Percentiles rank a stretch among this genome's conserved stretches.
Conservation (phyloP, 2,797 vertebrate genomes). For the Fratercula arctica region DNA sequence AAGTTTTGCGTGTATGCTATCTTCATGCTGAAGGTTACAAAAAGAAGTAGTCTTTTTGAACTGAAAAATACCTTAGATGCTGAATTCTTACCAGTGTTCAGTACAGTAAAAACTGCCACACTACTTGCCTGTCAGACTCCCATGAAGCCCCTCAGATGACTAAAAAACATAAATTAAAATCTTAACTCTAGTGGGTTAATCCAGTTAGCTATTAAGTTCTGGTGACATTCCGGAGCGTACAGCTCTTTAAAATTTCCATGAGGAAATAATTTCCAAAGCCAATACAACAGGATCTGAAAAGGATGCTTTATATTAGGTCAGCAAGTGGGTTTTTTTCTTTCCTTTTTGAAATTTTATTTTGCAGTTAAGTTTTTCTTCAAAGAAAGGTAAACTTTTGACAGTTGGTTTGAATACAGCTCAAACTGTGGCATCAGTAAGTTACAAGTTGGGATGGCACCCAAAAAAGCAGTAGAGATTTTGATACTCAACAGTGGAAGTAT, state of each 20-base stretch:
- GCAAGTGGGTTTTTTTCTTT: background rate
- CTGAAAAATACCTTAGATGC: background rate
- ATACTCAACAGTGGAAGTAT: background rate
- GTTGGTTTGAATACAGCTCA: background rate
- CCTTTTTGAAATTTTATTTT: background rate
- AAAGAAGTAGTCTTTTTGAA: background rate
- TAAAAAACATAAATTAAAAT: background rate
- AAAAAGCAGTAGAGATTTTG: background rate
- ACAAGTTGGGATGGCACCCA: background rate
- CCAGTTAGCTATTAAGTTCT: background rate
- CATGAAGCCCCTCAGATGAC: background rate
- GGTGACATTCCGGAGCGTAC: background rate
- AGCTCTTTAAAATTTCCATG: background rate
- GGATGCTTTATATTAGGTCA: background rate
- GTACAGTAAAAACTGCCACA: background rate
- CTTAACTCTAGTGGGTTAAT: background rate
- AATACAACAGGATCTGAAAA: background rate
- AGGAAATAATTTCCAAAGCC: background rate
- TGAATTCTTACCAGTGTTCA: background rate
- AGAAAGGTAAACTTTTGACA: background rate
- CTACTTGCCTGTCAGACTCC: background rate
- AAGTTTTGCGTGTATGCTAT: background rate
- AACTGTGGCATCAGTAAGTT: background rate
- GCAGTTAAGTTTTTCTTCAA: background rate
- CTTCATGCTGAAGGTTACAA: background rate